These are phyloP conservation scores for Nezara viridula DNA, from an alignment of 2,888 invertebrate species.

Conservation along the genomic window DNA sequence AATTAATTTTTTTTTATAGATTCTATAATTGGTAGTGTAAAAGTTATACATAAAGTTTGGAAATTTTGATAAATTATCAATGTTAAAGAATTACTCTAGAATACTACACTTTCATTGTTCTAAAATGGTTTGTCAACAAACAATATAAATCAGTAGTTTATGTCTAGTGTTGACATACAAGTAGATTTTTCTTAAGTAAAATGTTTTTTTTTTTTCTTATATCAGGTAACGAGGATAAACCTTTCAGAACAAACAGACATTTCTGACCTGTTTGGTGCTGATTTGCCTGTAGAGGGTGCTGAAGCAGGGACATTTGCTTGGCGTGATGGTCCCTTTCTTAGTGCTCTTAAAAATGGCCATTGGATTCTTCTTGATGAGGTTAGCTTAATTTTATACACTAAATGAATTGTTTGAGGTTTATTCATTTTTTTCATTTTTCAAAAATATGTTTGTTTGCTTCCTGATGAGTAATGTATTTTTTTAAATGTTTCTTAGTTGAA, in stretches of 20 bases:
- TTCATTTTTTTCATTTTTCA: background rate
- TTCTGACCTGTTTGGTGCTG: constrained; percentile 97
- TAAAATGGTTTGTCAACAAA: too few relatives aligned
- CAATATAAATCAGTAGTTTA: too few relatives aligned
- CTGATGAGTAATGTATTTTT: background rate
- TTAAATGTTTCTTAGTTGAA: constrained; percentile 76
- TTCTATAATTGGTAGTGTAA: background rate
- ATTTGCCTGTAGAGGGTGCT: constrained; percentile 93
- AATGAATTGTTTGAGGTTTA: background rate
- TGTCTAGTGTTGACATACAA: too few relatives aligned
- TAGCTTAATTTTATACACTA: constrained; percentile 52
- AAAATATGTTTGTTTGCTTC: background rate
- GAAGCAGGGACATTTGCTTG: constrained; percentile 91
- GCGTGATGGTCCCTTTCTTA: constrained; percentile 95
- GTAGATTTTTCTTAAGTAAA: too few relatives aligned
- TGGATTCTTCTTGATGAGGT: constrained; percentile 98
- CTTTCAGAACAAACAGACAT: constrained; percentile 99
- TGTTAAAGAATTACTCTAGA: too few relatives aligned
- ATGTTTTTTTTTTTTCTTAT: background rate
- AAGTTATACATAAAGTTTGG: too few relatives aligned
- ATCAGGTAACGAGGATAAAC: constrained; percentile 85
- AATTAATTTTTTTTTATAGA: background rate
- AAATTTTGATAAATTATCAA: too few relatives aligned
- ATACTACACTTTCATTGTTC: too few relatives aligned
- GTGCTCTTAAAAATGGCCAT: constrained; percentile 90